Conservation (phyloP, 2,113 vertebrate species). For the Thamnophis sirtalis region DNA sequence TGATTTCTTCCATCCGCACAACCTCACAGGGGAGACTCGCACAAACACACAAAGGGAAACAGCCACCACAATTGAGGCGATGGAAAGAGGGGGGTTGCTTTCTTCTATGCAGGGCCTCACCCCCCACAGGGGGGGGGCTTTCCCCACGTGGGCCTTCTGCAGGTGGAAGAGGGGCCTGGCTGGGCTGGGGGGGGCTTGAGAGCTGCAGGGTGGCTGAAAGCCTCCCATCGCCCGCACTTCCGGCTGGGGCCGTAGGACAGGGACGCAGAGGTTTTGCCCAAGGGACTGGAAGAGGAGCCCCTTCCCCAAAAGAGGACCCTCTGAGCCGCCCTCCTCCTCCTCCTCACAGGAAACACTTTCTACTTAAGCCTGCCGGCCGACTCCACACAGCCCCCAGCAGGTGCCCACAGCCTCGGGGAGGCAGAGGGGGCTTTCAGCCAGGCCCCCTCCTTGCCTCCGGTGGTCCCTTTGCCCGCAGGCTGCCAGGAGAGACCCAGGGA, state of each 20-base stretch:
- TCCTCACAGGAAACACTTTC: constrained; percentile 65
- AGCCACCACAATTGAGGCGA: neutral
- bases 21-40: neutral
- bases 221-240: neutral
- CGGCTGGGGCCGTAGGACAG: neutral
- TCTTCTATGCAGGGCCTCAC: neutral
- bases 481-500: neutral
- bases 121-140: too few species aligned
- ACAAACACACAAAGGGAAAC: neutral
- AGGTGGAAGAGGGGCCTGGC: neutral
- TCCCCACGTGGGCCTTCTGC: neutral
- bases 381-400: constrained; percentile 32
- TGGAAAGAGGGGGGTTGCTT: too few species aligned
- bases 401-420: neutral
- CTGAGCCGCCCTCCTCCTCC: neutral
- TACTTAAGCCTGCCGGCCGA: constrained; percentile 65
- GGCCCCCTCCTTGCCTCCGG: neutral
- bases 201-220: fast-evolving
- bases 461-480: fast-evolving
- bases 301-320: neutral
- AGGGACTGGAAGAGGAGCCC: neutral
- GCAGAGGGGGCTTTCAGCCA: neutral
- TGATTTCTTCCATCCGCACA: neutral
- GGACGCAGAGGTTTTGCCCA: neutral
- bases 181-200: neutral